phyloP scores from a whole-genome alignment of 2,797 vertebrate species.

The Pempheris klunzingeri region DNA sequence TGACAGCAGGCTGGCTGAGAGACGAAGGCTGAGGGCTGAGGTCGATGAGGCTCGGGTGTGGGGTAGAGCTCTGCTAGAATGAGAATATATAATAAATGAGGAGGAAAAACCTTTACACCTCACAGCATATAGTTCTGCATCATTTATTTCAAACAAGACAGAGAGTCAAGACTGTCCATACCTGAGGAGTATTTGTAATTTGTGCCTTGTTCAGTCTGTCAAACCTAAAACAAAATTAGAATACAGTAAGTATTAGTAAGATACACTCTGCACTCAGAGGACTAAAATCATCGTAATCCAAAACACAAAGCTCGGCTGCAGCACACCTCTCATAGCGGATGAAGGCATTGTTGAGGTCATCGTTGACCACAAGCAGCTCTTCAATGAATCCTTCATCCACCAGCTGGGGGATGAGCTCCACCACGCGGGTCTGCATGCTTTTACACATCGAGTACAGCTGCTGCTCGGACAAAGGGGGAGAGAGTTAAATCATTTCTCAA shows the following conservation, averaged over 20 bases:
- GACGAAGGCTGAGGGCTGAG: slow-evolving; percentile 73
- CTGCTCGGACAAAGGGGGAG: slow-evolving; percentile 67
- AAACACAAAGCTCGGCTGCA: background rate
- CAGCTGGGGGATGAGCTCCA: slow-evolving; percentile 94
- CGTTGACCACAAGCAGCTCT: slow-evolving; percentile 94
- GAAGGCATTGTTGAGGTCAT: slow-evolving; percentile 96
- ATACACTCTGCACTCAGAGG: accelerated
- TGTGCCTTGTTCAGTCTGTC: slow-evolving; percentile 91
- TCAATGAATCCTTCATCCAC: slow-evolving; percentile 91
- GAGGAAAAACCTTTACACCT: background rate
- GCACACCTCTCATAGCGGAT: slow-evolving; percentile 90
- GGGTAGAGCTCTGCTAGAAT: slow-evolving; percentile 55
- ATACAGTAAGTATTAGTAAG: background rate
- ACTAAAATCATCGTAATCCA: background rate
- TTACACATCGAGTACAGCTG: slow-evolving; percentile 87
- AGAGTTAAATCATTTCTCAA: background rate
- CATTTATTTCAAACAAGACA: background rate
- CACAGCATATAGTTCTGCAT: background rate
- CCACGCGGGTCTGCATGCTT: slow-evolving; percentile 94
- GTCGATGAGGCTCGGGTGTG: slow-evolving; percentile 80
- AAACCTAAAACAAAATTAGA: slow-evolving; percentile 85
- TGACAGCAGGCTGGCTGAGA: slow-evolving; percentile 75
- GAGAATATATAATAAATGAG: background rate
- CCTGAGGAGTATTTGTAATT: slow-evolving; percentile 69
- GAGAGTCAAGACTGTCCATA: slow-evolving; percentile 40